phyloP scores from a whole-genome alignment of 2,113 vertebrate genomes.

The Callionymus lyra region DNA sequence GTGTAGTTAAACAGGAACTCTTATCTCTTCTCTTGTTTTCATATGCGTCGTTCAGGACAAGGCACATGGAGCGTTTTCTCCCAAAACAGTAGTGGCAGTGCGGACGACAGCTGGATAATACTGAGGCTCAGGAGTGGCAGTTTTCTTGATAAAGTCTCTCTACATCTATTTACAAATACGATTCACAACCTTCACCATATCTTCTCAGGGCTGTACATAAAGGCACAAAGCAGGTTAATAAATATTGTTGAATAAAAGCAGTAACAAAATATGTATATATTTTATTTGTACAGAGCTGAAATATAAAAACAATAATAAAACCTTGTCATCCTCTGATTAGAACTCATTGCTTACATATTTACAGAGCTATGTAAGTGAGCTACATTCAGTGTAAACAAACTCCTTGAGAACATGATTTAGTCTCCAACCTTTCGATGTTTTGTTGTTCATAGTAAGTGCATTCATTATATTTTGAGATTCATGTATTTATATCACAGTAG shows the following conservation, averaged over 20 bases:
- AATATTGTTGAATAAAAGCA: constrained; percentile 45
- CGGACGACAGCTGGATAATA: constrained; percentile 25
- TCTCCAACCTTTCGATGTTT: too few species aligned
- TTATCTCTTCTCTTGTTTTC: constrained; percentile 13
- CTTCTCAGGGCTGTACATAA: constrained; percentile 23
- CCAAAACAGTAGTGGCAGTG: constrained; percentile 31
- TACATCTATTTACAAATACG: constrained; percentile 5
- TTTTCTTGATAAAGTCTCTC: constrained; percentile 12
- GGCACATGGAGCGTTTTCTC: constrained; percentile 19
- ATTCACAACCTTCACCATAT: constrained; percentile 31
- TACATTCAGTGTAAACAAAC: constrained; percentile 42
- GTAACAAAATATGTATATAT: constrained; percentile 41
- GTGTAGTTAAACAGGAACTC: constrained; percentile 21
- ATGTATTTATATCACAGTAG: not conserved
- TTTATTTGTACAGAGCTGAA: constrained; percentile 29
- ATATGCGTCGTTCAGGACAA: constrained; percentile 31
- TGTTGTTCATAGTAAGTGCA: too few species aligned
- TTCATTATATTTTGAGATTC: constrained; percentile 4
- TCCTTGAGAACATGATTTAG: constrained; percentile 2
- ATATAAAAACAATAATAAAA: constrained; percentile 39
- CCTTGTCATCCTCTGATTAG: constrained; percentile 9
- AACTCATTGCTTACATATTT: constrained; percentile 10
- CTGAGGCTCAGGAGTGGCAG: constrained; percentile 50
- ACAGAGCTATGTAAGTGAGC: constrained; percentile 6
- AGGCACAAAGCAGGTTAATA: constrained; percentile 47